Evolutionary conservation across 2,113 vertebrate genomes (phyloP).

Genomic region (Madoqua kirkii): DNA sequence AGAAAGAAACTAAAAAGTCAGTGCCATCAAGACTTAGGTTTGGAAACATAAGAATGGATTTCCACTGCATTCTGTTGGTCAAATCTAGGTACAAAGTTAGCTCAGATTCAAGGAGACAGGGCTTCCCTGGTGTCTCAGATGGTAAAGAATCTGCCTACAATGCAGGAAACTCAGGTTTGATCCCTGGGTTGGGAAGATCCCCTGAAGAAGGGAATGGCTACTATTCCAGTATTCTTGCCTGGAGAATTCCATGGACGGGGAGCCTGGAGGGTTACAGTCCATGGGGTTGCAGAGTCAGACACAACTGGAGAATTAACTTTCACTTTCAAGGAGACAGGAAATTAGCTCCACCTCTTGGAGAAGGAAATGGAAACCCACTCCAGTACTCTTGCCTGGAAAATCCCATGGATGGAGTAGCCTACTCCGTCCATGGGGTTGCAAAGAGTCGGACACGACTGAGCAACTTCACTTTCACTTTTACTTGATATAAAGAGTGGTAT

Average conservation of each 20-base stretch:
- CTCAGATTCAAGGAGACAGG: neutral
- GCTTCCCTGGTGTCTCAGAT: neutral
- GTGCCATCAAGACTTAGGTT: neutral
- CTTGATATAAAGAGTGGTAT: neutral
- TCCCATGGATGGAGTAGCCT: no score
- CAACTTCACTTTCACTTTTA: neutral
- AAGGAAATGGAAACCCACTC: no score
- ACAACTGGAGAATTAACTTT: neutral
- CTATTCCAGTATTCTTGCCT: neutral
- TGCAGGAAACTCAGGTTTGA: neutral
- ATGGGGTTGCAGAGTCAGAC: neutral
- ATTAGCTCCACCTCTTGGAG: neutral
- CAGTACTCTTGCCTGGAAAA: no score
- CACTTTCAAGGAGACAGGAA: neutral
- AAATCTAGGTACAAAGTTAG: neutral
- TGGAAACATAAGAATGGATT: neutral
- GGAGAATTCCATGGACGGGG: neutral
- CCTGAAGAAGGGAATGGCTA: neutral
- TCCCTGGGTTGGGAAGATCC: neutral
- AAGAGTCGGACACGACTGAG: neutral
- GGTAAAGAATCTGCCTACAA: neutral
- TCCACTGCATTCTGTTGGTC: neutral
- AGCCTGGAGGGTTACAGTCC: neutral
- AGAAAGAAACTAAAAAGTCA: neutral
- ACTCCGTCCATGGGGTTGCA: neutral